These are phyloP conservation scores for Xerus inauris DNA, from an alignment of 2,113 vertebrate genomes.

Conservation along the genomic window DNA sequence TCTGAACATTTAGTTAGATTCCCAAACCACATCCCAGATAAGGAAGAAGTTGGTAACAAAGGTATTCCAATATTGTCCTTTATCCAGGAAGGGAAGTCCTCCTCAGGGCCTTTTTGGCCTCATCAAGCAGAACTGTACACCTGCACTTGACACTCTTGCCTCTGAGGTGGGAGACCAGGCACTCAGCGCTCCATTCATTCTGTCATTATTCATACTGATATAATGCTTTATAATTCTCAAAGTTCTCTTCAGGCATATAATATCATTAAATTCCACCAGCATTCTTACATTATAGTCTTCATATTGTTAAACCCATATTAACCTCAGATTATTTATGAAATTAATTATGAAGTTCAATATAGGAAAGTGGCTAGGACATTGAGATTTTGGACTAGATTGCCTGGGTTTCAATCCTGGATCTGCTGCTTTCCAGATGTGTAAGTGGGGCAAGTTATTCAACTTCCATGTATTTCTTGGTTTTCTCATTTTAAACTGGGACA, in stretches of 20 bases:
- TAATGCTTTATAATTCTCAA: neutral
- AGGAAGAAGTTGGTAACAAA: neutral
- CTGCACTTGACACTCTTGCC: too few relatives aligned
- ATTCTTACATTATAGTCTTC: neutral
- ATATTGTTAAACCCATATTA: neutral
- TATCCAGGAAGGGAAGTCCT: neutral
- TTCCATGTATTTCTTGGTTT: neutral
- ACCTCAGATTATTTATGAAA: too few relatives aligned
- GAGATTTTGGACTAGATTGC: neutral
- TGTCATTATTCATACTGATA: neutral
- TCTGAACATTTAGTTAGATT: too few relatives aligned
- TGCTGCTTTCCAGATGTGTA: neutral
- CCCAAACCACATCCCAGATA: too few relatives aligned
- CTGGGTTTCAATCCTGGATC: neutral
- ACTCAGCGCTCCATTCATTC: neutral
- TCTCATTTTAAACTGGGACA: neutral
- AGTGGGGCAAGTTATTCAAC: neutral
- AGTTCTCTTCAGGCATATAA: neutral
- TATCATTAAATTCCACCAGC: neutral
- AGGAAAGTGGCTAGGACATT: neutral
- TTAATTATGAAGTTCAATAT: neutral
- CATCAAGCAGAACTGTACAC: neutral
- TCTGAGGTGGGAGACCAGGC: neutral
- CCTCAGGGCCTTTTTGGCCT: neutral
- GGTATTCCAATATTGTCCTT: neutral